These are phyloP conservation scores for Muscicapa adusta DNA, from an alignment of 2,113 vertebrate species.

Conservation along the genomic window DNA sequence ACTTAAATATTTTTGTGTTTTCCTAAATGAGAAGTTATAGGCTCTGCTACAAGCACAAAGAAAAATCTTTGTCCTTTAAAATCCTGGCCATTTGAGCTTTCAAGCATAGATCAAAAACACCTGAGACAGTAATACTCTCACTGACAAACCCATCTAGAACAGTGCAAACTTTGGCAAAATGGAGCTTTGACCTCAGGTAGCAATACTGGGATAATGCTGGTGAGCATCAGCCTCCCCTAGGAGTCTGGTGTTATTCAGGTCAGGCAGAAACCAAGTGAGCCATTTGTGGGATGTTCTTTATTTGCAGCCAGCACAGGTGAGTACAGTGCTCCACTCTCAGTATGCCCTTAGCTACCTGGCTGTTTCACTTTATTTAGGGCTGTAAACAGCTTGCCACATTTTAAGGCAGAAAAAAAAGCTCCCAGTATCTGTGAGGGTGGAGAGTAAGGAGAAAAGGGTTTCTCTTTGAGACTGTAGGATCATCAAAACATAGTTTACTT, in stretches of 20 bases:
- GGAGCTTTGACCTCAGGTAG: background rate
- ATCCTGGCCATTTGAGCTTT: background rate
- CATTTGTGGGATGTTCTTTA: background rate
- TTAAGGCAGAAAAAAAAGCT: background rate
- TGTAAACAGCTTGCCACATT: background rate
- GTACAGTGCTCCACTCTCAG: background rate
- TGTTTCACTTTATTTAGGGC: background rate
- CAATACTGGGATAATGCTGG: background rate
- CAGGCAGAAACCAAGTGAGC: background rate
- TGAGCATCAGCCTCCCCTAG: background rate
- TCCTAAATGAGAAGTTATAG: background rate
- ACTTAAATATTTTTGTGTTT: background rate
- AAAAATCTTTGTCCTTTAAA: background rate
- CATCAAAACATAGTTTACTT: background rate
- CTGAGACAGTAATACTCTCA: background rate
- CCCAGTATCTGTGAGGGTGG: background rate
- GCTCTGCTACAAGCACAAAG: background rate
- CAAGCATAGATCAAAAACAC: fast-evolving
- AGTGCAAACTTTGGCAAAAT: background rate
- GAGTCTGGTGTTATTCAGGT: background rate
- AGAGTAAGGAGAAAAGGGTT: background rate
- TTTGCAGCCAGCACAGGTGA: background rate
- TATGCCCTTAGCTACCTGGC: background rate
- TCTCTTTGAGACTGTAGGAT: background rate
- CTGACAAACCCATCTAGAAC: background rate